phyloP scores from a whole-genome alignment of 2,888 invertebrate genomes.

The Matsumyia berberina region DNA sequence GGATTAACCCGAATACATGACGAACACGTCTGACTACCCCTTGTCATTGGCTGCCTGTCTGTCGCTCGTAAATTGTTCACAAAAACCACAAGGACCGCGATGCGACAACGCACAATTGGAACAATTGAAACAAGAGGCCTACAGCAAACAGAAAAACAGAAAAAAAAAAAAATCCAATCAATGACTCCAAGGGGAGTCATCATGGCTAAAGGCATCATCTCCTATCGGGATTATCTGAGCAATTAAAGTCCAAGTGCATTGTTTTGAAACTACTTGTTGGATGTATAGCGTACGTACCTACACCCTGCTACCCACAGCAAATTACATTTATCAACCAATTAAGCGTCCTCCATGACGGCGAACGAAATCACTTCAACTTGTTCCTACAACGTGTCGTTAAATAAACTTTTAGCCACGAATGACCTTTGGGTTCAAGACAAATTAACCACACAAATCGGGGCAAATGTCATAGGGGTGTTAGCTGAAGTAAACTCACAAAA shows the following conservation, averaged over 20 bases:
- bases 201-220: conserved; percentile 31
- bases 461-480: conserved; percentile 19
- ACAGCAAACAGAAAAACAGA: not conserved
- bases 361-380: conserved; percentile 34
- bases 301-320: conserved; percentile 36
- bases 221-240: conserved; percentile 66
- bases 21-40: not conserved
- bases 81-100: conserved; percentile 11
- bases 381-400: not conserved
- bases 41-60: not conserved
- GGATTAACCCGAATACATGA: conserved; percentile 48
- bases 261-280: conserved; percentile 15
- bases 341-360: conserved; percentile 17
- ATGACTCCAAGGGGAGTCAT: conserved; percentile 33
- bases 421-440: conserved; percentile 34
- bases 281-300: not conserved
- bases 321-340: conserved; percentile 65
- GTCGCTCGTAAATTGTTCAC: conserved; percentile 18
- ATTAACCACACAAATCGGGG: not conserved
- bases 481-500: not conserved
- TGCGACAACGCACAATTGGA: conserved; percentile 40
- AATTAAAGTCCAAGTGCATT: conserved; percentile 52
- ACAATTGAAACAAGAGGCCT: conserved; percentile 61
- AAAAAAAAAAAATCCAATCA: conserved; percentile 33
- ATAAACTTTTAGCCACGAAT: not conserved